Base-by-base conservation (phyloP, 1,140 invertebrate species). In the Augochlora pura region DNA sequence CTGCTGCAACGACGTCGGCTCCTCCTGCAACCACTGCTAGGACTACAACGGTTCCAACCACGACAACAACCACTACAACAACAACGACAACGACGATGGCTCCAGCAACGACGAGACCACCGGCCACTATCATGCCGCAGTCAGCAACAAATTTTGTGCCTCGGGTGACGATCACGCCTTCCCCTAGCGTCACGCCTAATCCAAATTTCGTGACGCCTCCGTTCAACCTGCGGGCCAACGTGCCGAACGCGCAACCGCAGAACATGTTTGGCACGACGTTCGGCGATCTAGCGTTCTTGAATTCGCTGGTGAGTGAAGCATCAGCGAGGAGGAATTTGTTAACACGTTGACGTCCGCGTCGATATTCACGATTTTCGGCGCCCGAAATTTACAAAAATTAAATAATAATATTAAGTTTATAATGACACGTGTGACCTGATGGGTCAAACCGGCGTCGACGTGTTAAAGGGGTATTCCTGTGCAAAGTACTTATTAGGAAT, bases 271-370 rank as follows among this genome's bases (percentile, higher is more conserved):
- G 92, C 7, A 89, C 89, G 1, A 90, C 90, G 5, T 93, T 88
- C 63, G 89, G 92, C 25, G 92, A 93, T 78, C 68, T 93, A 46
- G 89, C 89, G 49, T 92, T 93, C 60, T 70, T 93, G 27, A 93
- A 93, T 81, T 90, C 91, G 62, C 84, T 93, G 90, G 92, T 93
- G 89, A 88, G 46, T 80, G 5, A 42, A 0, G 0, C 12, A 32
- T 4, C 3, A 10, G 0, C 42, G 10, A 14, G 10, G 14, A 12
- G 2, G 42, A 46, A 42, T 42, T 42, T 42, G 39, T 9, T 42
- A n/a, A n/a, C n/a, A n/a, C n/a, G n/a, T n/a, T n/a, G n/a, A n/a
- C n/a, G n/a, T n/a, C n/a, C n/a, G n/a, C n/a, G n/a, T n/a, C n/a
- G n/a, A n/a, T n/a, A n/a, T n/a, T n/a, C n/a, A n/a, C n/a, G n/a